Evolutionary conservation across 2,797 vertebrate species (phyloP), one percentile per base, ranked within the genome.

Genomic region (Anguilla anguilla): DNA sequence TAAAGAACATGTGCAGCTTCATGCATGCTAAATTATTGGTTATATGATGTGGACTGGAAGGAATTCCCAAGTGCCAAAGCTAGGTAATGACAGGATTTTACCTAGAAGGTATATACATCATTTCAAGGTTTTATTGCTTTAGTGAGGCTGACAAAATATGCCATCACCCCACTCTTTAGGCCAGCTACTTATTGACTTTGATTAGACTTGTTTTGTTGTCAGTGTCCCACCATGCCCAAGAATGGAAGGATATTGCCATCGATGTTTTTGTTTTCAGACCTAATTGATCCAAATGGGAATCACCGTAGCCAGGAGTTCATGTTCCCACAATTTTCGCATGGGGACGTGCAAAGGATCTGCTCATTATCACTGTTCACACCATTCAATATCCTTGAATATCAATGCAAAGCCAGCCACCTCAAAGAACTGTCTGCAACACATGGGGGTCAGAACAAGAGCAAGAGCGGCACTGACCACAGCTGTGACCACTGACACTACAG

Each of bases 221-320:
- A 93, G 92, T 93, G 93, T 91, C 89, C n/a, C 83, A 90, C 57
- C 59, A 89, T 87, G 94, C 95, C 95, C 94, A 93, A 93, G 94
- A 92, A 91, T 93, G 43, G 92, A 88, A 95, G 94, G 94, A 94
- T 93, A 93, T 91, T 89, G 64, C 93, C 93, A 94, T 93, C 93
- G 94, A 96, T 94, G 95, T 94, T 96, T 93, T 95, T 0, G 91
- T 92, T 96, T 95, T 95, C 93, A 67, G 94, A 91, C 92, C 93
- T 97, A 96, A 96, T 96, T 97, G 96, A 96, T 95, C 95, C 96
- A 96, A 96, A 96, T 96, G 96, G 96, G 96, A 97, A 93, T 92
- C 93, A 89, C 90, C 91, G 91, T 93, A 95, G 95, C 95, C 95
- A 96, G 95, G 72, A 94, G 95, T 96, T 96, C 94, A 94, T 89